Evolutionary conservation across 1,140 invertebrate genomes (phyloP).

Genomic region (Oncopodura yosiiana): DNA sequence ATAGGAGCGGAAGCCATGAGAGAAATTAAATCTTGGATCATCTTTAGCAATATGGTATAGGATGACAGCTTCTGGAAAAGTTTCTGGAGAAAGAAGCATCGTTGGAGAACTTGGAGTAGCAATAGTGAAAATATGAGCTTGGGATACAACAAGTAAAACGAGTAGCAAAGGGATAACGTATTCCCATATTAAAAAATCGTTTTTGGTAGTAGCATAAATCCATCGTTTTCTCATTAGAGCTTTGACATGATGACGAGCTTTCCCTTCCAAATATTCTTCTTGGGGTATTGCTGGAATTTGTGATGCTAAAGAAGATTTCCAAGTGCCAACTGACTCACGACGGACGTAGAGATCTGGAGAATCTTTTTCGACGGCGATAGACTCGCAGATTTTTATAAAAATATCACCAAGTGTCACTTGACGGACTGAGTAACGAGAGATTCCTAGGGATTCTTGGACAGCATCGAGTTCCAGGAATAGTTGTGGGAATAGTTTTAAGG

Average conservation of each 20-base stretch:
- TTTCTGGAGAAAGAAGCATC: neutral
- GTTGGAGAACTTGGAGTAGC: neutral
- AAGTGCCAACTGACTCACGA: slow-evolving; percentile 1
- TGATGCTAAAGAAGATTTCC: neutral
- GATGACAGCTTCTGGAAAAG: neutral
- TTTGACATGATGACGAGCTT: neutral
- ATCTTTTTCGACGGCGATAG: slow-evolving; percentile 9
- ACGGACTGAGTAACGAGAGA: slow-evolving; percentile 8
- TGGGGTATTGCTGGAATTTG: neutral
- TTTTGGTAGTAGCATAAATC: neutral
- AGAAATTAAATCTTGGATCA: neutral
- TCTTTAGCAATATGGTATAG: neutral
- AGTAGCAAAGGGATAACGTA: slow-evolving; percentile 12
- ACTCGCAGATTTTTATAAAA: slow-evolving; percentile 29
- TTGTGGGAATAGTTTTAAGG: slow-evolving; percentile 18
- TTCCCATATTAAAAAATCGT: slow-evolving; percentile 13
- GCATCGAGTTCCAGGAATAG: slow-evolving; percentile 21
- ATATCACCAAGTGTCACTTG: slow-evolving; percentile 22
- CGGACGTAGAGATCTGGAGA: slow-evolving; percentile 22
- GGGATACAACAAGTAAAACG: slow-evolving; percentile 7
- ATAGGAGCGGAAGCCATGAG: too few species aligned
- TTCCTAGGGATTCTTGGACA: slow-evolving; percentile 5
- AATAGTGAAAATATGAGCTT: neutral
- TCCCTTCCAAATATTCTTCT: slow-evolving; percentile 3
- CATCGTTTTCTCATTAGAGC: slow-evolving; percentile 8